phyloP scores from a whole-genome alignment of 2,797 vertebrate genomes.

The Rhinatrema bivittatum region DNA sequence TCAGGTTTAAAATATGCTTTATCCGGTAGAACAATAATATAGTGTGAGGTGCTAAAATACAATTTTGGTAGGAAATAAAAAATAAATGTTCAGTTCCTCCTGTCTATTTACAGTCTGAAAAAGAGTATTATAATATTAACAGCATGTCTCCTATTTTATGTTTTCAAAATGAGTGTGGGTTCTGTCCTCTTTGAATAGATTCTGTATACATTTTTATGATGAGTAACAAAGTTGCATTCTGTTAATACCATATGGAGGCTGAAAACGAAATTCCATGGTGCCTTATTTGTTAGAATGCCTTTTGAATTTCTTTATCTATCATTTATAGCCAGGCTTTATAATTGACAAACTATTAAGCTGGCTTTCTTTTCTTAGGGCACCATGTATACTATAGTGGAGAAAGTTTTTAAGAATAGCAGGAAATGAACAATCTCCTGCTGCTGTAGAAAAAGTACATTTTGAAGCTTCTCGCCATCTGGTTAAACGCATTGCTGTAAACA shows the following conservation, averaged over 20 bases:
- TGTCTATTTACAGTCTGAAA: background rate
- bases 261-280: conserved; percentile 52
- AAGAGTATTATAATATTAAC: too few relatives aligned
- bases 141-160: background rate
- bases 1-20: too few relatives aligned
- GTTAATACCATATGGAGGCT: conserved; percentile 59
- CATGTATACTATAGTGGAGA: conserved; percentile 23
- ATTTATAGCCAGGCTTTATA: conserved; percentile 56
- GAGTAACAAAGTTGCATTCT: conserved; percentile 61
- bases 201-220: conserved; percentile 52
- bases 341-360: conserved; percentile 63
- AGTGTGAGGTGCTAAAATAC: too few relatives aligned
- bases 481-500: conserved; percentile 53
- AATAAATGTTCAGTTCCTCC: background rate
- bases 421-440: conserved; percentile 55
- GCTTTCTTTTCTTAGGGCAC: conserved; percentile 53
- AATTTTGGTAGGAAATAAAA: too few relatives aligned
- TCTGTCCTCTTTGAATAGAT: conserved; percentile 33
- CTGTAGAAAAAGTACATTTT: conserved; percentile 54
- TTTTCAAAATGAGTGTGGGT: conserved; percentile 8
- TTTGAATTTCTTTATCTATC: conserved; percentile 53
- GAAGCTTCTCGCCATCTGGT: conserved; percentile 62
- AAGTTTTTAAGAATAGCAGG: conserved; percentile 64
- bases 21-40: too few relatives aligned
- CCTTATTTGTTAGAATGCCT: conserved; percentile 60